Percentiles rank a stretch among this genome's conserved stretches.
Evolutionary conservation across 2,888 invertebrate species (phyloP).

Genomic region (Amphimallon solstitiale): DNA sequence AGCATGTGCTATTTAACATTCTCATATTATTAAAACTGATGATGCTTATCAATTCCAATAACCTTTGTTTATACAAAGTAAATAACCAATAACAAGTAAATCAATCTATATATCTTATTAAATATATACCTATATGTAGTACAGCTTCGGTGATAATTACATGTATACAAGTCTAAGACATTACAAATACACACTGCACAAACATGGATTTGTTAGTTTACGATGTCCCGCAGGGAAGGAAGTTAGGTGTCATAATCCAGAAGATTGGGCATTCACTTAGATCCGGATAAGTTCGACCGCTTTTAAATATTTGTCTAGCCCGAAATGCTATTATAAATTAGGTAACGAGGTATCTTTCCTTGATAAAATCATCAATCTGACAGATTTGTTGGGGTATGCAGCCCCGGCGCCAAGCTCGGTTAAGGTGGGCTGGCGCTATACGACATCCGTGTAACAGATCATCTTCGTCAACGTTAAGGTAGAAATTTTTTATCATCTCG

Average conservation of each 20-base stretch:
- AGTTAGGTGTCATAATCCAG: conserved; percentile 29
- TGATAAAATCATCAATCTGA: conserved; percentile 38
- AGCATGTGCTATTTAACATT: too few species aligned
- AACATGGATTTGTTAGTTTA: conserved; percentile 12
- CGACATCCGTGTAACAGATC: background rate
- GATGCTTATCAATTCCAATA: too few species aligned
- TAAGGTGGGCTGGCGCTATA: conserved; percentile 15
- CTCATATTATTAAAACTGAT: too few species aligned
- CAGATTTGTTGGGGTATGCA: conserved; percentile 32
- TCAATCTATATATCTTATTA: too few species aligned
- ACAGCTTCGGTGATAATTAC: too few species aligned
- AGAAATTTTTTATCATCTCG: conserved; percentile 17
- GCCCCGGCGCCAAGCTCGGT: conserved; percentile 32
- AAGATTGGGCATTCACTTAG: conserved; percentile 17
- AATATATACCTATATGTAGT: too few species aligned
- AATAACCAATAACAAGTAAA: too few species aligned
- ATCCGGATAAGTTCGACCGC: conserved; percentile 29
- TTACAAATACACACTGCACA: background rate
- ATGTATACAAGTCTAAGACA: too few species aligned
- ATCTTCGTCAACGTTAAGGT: too few species aligned
- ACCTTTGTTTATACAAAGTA: too few species aligned
- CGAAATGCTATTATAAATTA: conserved; percentile 38
- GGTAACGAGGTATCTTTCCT: conserved; percentile 28
- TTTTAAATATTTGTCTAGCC: conserved; percentile 35
- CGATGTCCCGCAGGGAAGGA: conserved; percentile 28